These are phyloP conservation scores for Amiota minor DNA, from an alignment of 2,888 invertebrate genomes.

Conservation along the genomic window DNA sequence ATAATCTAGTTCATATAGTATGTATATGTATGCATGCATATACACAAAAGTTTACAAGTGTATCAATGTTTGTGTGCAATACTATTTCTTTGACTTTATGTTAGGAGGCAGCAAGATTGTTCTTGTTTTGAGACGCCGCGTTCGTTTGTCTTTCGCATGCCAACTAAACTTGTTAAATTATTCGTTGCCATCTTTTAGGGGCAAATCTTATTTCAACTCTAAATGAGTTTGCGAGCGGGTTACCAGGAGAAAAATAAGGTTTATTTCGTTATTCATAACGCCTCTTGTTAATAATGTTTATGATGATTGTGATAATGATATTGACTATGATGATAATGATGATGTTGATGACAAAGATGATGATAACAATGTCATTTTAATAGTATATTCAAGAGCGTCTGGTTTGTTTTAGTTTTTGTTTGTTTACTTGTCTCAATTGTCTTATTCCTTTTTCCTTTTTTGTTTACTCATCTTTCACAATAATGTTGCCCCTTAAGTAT, in stretches of 20 bases:
- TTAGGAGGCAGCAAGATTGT: not conserved
- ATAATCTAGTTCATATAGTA: not conserved
- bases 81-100: constrained; percentile 1
- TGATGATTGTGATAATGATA: not conserved
- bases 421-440: not conserved
- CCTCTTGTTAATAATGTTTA: not conserved
- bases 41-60: not conserved
- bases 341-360: not conserved
- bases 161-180: constrained; percentile 38
- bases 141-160: not conserved
- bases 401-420: not conserved
- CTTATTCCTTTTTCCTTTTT: not conserved
- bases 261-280: no score
- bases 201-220: not conserved
- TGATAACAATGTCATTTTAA: constrained; percentile 16
- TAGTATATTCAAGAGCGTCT: not conserved
- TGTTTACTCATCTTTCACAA: not conserved
- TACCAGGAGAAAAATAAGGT: no score
- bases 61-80: not conserved
- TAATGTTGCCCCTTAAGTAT: not conserved
- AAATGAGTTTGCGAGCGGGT: no score
- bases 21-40: not conserved
- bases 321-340: constrained; percentile 6
- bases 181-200: constrained; percentile 53
- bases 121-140: not conserved